Conservation (phyloP, 2,113 vertebrate genomes). For the Bos taurus region ARS-UCD2.0 NC_037339.1:69515501-69516000, state of each 20-base stretch:
- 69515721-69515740: fast-evolving
- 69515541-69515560: not conserved
- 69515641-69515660: not conserved
- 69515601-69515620: not conserved
- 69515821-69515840: not conserved
- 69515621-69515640: not conserved
- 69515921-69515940: not conserved
- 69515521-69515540: not conserved
- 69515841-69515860: fast-evolving
- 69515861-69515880: fast-evolving
- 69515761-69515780: not conserved
- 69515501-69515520: not conserved
- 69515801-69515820: not conserved
- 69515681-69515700: not conserved
- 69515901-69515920: not conserved
- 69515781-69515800: too few relatives aligned
- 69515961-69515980: not conserved
- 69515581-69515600: not conserved
- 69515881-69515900: not conserved
- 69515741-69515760: fast-evolving
- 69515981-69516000: slow-evolving; percentile 91
- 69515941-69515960: not conserved
- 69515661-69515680: not conserved
- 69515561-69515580: not conserved
- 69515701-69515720: not conserved